These are phyloP conservation scores for Morone chrysops DNA, from an alignment of 2,113 vertebrate genomes.

Conservation along the genomic window DNA sequence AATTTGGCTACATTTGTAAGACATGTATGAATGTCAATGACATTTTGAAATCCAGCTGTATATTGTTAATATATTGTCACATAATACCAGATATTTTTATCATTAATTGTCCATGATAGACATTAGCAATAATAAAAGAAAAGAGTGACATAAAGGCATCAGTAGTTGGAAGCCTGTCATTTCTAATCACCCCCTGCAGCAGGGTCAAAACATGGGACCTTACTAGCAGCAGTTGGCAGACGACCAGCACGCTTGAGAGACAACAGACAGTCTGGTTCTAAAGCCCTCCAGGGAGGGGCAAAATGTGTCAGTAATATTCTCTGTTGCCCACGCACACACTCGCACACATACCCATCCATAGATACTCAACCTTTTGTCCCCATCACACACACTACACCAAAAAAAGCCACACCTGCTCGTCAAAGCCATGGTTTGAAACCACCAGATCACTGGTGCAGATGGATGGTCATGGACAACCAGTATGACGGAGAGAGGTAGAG, in stretches of 20 bases:
- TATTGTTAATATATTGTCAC: not conserved
- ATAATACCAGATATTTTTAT: not conserved
- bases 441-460: constrained; percentile 78
- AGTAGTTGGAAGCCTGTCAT: constrained; percentile 32
- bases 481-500: not conserved
- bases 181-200: constrained; percentile 42
- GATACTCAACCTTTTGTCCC: constrained; percentile 31
- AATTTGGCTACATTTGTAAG: not conserved
- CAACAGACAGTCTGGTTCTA: constrained; percentile 52
- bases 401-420: constrained; percentile 68
- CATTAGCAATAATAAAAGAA: not conserved
- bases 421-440: constrained; percentile 59
- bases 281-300: constrained; percentile 42
- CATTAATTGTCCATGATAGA: not conserved
- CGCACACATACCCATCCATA: constrained; percentile 13
- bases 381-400: constrained; percentile 51
- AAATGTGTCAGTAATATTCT: constrained; percentile 37
- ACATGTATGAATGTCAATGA: not conserved
- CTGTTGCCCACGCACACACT: not conserved
- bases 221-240: constrained; percentile 45
- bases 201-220: constrained; percentile 62
- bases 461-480: constrained; percentile 67
- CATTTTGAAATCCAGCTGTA: not conserved
- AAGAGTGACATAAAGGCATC: constrained; percentile 10
- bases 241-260: constrained; percentile 45